Percentiles rank a stretch among this genome's conserved stretches.
Evolutionary conservation across 2,888 invertebrate species (phyloP).

Genomic region (Noctua fimbriata): DNA sequence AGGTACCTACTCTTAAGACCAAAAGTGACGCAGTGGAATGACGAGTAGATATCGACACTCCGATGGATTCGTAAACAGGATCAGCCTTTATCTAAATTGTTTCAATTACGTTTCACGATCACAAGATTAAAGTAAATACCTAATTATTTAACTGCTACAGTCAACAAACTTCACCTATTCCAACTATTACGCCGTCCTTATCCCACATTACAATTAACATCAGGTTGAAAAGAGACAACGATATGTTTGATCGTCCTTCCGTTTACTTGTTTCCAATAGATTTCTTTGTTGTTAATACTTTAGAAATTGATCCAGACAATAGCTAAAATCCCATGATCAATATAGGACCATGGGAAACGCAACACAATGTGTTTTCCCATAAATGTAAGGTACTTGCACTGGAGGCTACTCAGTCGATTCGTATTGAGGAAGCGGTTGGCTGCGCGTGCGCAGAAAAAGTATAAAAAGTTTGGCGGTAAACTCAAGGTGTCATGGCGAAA

Average conservation of each 20-base stretch:
- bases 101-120: constrained; percentile 40
- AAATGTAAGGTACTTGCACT: constrained; percentile 71
- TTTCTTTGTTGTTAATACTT: constrained; percentile 54
- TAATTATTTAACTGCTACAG: constrained; percentile 35
- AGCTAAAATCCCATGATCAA: constrained; percentile 61
- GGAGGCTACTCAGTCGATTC: constrained; percentile 76
- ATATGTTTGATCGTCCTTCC: constrained; percentile 14
- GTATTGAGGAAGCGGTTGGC: constrained; percentile 74
- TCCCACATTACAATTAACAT: constrained; percentile 13
- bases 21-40: not conserved
- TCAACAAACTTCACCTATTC: constrained; percentile 36
- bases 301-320: constrained; percentile 66
- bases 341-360: constrained; percentile 77
- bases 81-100: constrained; percentile 40
- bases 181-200: constrained; percentile 28
- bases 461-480: constrained; percentile 80
- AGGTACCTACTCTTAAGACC: not conserved
- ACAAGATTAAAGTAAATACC: constrained; percentile 39
- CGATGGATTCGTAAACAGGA: not conserved
- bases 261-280: constrained; percentile 52
- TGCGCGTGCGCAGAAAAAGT: constrained; percentile 75
- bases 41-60: not conserved
- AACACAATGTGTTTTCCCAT: constrained; percentile 83
- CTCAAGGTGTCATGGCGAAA: constrained; percentile 83
- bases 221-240: constrained; percentile 55